A percentile compares a stretch with the other conserved stretches of the same genome.
phyloP scores from a whole-genome alignment of 2,888 invertebrate species.

The Leptopilina myrica region DNA sequence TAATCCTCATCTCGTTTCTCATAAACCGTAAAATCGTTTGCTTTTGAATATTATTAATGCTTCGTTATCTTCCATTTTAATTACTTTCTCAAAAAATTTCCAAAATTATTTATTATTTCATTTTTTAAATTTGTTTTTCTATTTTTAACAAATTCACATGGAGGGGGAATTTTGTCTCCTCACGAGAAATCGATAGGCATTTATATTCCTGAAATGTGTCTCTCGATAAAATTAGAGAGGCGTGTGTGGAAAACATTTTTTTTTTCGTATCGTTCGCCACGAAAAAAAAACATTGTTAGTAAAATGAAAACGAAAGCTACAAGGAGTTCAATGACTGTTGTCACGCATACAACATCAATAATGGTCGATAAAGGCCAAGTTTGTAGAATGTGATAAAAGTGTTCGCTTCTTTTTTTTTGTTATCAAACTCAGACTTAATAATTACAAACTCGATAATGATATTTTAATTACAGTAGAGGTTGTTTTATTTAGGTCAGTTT shows the following conservation, averaged over 20 bases:
- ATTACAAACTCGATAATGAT: background rate
- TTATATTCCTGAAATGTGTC: conserved; percentile 27
- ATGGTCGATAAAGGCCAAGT: conserved; percentile 23
- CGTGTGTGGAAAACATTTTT: background rate
- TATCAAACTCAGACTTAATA: background rate
- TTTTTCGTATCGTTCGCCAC: conserved; percentile 6
- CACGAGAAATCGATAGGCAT: conserved; percentile 18
- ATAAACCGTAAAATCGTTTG: conserved; percentile 53
- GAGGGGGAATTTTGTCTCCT: too few relatives aligned
- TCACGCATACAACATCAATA: conserved; percentile 24
- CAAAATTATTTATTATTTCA: too few relatives aligned
- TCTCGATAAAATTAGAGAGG: conserved; percentile 24
- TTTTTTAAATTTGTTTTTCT: too few relatives aligned
- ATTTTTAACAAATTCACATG: too few relatives aligned
- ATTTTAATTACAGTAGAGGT: background rate
- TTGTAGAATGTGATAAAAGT: background rate
- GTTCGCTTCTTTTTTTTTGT: background rate
- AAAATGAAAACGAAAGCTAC: conserved; percentile 31
- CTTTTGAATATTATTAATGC: conserved; percentile 11
- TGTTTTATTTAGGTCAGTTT: background rate
- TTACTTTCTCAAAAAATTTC: background rate
- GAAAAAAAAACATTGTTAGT: conserved; percentile 30
- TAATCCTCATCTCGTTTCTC: conserved; percentile 56
- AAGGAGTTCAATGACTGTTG: conserved; percentile 17
- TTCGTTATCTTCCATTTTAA: conserved; percentile 21